Base-by-base conservation (phyloP, 2,113 vertebrate species). In the Rallus limicola region DNA sequence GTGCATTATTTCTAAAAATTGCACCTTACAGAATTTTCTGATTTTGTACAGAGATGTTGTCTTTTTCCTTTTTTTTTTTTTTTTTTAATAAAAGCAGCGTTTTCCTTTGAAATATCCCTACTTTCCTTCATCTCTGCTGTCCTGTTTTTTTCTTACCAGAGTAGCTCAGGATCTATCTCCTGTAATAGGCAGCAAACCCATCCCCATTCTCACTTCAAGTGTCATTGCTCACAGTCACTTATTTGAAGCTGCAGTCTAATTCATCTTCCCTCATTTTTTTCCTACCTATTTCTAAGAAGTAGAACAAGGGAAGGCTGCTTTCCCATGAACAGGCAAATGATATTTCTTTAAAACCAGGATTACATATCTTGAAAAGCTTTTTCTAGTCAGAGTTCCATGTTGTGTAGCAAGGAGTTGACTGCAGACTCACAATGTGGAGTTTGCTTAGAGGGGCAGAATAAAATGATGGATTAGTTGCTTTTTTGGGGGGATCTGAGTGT, bases 381-480 rank as follows among this genome's bases (percentile, higher is more conserved):
- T 88, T 91, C 93, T 92, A 90, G 34, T 85, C 76, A 86, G 60
- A 34, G 69, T 89, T 90, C 31, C 36, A 79, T 6, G 13, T 53
- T 38, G 48, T 33, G 26, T 56, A 74, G 60, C 24, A 77, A 34
- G 58, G 20, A 34, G 6, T 46, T 96, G 53, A 44, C 65, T 88
- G 19, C 38, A 42, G 36, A 78, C 77, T 82, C 29, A 6, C 40
- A 58, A 38, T 50, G 38, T 79, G 31, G n/a, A 80, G 12, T 68
- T 95, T 95, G 78, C 63, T 96, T 67, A 86, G 78, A 92, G 31
- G 60, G 21, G 28, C 44, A 68, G 97, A 96, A 92, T 90, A 93
- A 95, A 94, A 95, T 91, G 46, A 96, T 60, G 74, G 31, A 62
- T 87, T 96, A 34, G 55, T 42, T 96, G 65, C 19, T 96, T 96